Percentiles rank a stretch among this genome's conserved stretches.
These are phyloP conservation scores for Channa striata DNA, from an alignment of 2,797 vertebrate species.

Conservation along the genomic window DNA sequence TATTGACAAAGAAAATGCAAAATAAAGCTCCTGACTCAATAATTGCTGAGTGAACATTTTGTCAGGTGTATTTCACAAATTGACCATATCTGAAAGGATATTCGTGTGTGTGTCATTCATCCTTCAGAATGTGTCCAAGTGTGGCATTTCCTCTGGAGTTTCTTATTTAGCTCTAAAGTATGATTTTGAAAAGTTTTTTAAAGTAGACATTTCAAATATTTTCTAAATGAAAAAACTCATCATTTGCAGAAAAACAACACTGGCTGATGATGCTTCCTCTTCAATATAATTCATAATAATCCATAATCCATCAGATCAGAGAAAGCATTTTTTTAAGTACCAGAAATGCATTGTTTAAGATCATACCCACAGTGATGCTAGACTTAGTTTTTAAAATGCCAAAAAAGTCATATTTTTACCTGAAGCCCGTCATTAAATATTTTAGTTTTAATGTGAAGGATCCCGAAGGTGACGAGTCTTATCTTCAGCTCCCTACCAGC, in stretches of 20 bases:
- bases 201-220: not conserved
- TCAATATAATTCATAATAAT: not conserved
- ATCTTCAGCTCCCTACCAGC: constrained; percentile 24
- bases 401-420: constrained; percentile 47
- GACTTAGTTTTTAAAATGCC: constrained; percentile 12
- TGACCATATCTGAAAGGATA: not conserved
- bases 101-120: not conserved
- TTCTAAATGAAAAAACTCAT: not conserved
- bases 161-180: not conserved
- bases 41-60: not conserved
- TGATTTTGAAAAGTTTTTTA: not conserved
- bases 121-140: not conserved
- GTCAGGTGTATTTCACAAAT: not conserved
- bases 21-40: not conserved
- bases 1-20: not conserved
- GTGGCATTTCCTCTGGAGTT: not conserved
- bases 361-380: constrained; percentile 4
- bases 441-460: constrained; percentile 33
- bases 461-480: constrained; percentile 36
- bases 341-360: constrained; percentile 1
- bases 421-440: constrained; percentile 39
- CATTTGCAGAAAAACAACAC: not conserved
- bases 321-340: not conserved
- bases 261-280: not conserved
- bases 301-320: constrained; percentile 3